A percentile compares a stretch with the other conserved stretches of the same genome.
Conservation (phyloP, 2,113 vertebrate species). For the Hemicordylus capensis region DNA sequence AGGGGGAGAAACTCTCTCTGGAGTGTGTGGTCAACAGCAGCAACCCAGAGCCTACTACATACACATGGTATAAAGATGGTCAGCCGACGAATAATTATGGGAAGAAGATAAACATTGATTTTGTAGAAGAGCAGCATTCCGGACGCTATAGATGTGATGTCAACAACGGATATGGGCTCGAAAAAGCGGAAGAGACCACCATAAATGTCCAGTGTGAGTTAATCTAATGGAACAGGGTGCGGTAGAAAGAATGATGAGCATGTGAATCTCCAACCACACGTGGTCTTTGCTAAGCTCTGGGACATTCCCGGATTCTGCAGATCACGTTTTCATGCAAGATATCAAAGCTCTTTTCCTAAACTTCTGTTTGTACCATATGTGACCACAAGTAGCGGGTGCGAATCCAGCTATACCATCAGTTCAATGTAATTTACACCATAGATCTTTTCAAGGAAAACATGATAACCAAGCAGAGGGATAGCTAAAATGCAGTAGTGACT, state of each 20-base stretch:
- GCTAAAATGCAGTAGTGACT: no score
- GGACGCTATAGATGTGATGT: background rate
- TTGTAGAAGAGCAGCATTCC: background rate
- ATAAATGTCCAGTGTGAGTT: constrained; percentile 12
- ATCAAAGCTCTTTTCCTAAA: background rate
- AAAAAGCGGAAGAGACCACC: fast-evolving
- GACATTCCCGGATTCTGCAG: background rate
- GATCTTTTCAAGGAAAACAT: background rate
- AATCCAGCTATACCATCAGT: no score
- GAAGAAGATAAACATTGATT: fast-evolving
- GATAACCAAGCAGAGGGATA: no score
- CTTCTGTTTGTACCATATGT: background rate
- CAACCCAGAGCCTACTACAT: background rate
- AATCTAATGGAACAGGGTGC: background rate
- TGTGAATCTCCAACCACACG: background rate
- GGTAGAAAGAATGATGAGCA: background rate
- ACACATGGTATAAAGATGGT: background rate
- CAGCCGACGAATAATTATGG: no score
- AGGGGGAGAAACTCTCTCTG: background rate
- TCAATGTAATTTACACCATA: background rate
- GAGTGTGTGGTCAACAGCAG: background rate
- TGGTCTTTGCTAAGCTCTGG: background rate
- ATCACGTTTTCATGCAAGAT: no score
- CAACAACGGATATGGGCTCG: fast-evolving
- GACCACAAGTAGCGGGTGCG: no score